phyloP scores from a whole-genome alignment of 1,140 invertebrate species.

The Epicauta chinensis region DNA sequence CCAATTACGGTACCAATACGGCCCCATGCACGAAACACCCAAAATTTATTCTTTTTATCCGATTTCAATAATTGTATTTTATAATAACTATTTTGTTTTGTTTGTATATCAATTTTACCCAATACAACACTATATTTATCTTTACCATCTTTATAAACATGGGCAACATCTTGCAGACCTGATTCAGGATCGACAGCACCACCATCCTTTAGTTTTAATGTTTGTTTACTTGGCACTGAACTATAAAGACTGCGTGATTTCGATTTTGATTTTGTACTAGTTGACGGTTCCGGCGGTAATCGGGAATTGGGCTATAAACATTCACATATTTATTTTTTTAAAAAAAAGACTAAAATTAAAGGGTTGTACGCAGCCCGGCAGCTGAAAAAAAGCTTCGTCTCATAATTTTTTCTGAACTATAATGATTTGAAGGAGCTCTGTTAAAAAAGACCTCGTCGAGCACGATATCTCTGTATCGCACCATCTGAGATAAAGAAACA shows the following conservation, averaged over 20 bases:
- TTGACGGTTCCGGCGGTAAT: constrained; percentile 47
- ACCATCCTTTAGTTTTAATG: constrained; percentile 79
- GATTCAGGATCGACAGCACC: constrained; percentile 87
- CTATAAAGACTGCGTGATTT: constrained; percentile 63
- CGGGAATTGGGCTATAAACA: constrained; percentile 47
- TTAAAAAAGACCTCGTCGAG: no score
- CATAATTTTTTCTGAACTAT: no score
- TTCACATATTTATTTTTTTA: no score
- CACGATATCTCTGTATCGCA: no score
- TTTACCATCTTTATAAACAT: constrained; percentile 63
- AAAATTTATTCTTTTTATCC: constrained; percentile 59
- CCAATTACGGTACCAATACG: constrained; percentile 92
- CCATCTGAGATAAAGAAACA: no score
- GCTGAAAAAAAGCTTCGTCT: no score
- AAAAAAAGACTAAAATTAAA: no score
- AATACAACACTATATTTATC: constrained; percentile 74
- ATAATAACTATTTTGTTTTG: constrained; percentile 90
- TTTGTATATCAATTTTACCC: constrained; percentile 77
- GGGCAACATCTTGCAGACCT: constrained; percentile 68
- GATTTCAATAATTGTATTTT: constrained; percentile 86
- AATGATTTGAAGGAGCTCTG: no score
- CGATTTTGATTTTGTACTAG: constrained; percentile 47
- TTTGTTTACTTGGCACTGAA: constrained; percentile 59
- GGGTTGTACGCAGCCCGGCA: no score
- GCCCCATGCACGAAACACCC: constrained; percentile 67